Conservation (phyloP, 2,113 vertebrate genomes). For the Pungitius pungitius region DNA sequence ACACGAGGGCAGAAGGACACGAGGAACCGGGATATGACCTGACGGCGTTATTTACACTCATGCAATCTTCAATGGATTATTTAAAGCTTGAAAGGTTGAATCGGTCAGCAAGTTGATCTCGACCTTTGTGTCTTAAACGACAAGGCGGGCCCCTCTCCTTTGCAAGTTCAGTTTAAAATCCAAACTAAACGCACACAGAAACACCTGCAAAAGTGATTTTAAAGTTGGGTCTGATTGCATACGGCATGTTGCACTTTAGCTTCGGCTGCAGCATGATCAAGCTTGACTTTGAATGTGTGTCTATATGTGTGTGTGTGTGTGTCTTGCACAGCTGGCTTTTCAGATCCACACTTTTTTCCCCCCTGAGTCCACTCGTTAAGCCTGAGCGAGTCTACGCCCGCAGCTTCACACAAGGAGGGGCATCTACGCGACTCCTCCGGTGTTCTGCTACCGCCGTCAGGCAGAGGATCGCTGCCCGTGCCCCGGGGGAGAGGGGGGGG, state of each 20-base stretch:
- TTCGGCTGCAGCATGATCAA: constrained; percentile 52
- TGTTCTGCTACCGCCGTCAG: constrained; percentile 3
- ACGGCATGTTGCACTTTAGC: constrained; percentile 38
- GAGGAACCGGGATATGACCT: constrained; percentile 40
- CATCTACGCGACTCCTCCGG: constrained; percentile 38
- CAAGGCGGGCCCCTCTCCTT: constrained; percentile 19
- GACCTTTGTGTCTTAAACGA: neutral
- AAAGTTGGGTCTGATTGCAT: constrained; percentile 61
- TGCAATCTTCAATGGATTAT: constrained; percentile 55
- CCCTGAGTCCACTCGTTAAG: constrained; percentile 60
- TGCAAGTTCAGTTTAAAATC: constrained; percentile 28
- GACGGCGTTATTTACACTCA: constrained; percentile 70
- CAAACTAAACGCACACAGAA: constrained; percentile 50
- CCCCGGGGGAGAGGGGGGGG: constrained; percentile 9
- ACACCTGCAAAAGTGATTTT: constrained; percentile 46
- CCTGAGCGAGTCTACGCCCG: constrained; percentile 32
- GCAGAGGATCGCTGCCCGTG: constrained; percentile 14
- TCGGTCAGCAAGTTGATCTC: constrained; percentile 16
- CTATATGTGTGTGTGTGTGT: constrained; percentile 29
- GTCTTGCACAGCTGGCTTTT: constrained; percentile 56
- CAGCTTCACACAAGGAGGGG: constrained; percentile 45
- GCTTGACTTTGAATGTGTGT: constrained; percentile 29
- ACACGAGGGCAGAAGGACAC: constrained; percentile 39
- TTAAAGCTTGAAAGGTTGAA: constrained; percentile 59
- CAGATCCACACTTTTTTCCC: constrained; percentile 46